Evolutionary conservation across 2,113 vertebrate species (phyloP).

Genomic region (Isurus oxyrinchus): DNA sequence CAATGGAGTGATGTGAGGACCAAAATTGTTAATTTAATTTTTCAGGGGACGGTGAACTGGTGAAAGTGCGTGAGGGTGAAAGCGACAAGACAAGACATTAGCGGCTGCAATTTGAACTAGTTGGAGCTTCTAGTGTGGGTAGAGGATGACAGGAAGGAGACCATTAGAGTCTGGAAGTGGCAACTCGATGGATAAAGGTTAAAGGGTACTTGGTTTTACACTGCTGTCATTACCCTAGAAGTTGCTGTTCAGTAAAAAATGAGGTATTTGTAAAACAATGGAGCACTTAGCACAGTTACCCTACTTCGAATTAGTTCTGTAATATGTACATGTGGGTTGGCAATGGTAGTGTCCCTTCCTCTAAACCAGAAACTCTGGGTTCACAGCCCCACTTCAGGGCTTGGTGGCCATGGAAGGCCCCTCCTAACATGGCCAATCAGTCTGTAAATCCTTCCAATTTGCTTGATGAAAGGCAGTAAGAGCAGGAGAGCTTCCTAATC

Average conservation of each 20-base stretch:
- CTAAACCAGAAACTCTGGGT: no score
- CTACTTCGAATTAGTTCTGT: neutral
- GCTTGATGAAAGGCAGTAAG: no score
- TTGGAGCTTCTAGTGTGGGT: neutral
- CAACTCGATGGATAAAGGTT: neutral
- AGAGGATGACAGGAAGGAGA: neutral
- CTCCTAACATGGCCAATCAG: no score
- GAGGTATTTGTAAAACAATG: neutral
- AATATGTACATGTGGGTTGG: neutral
- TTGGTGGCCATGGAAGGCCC: no score
- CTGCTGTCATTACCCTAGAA: neutral
- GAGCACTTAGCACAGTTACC: neutral
- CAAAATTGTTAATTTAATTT: neutral
- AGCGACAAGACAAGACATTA: neutral
- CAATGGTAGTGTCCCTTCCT: no score
- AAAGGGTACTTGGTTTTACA: neutral
- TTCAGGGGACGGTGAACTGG: neutral
- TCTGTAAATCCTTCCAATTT: no score
- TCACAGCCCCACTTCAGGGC: no score
- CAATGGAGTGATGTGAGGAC: neutral
- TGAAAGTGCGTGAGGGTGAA: neutral
- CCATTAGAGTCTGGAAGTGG: neutral
- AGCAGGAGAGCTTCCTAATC: no score
- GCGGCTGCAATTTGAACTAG: neutral
- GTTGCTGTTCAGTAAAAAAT: neutral